Evolutionary conservation across 2,888 invertebrate species (phyloP), one percentile per base, ranked within the genome.

Genomic region (Pristionchus japonicus): DNA sequence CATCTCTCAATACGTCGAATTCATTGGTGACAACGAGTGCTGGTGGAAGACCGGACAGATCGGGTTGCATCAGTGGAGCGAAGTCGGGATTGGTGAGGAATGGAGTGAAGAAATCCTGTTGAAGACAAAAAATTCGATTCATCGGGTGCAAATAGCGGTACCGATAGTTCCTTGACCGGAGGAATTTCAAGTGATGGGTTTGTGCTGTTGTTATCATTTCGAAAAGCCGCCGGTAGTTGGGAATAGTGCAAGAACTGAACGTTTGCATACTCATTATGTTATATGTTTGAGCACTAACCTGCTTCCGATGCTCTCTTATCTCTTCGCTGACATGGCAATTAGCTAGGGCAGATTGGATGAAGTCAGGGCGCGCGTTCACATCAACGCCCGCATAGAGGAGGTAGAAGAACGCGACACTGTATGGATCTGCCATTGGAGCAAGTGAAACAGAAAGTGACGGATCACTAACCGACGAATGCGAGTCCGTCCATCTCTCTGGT

Each of bases 1-100:
- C 95, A 89, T 95, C 95, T 6, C 95, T 90, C 23, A 95, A 91
- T 3, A 95, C 94, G 89, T 95, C 95, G 90, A 94, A 95, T 77
- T 95, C 94, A 43, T 94, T 94, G 27, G 95, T 95, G 20, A 95
- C 91, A 74, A 95, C 91, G 88, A 95, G 94, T 3, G 95, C 92
- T 47, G 93, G 91, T 1, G 95, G 94, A 61, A 95, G 89, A 17
- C 27, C 27, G 37, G 67, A 47, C 27, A 86, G 86, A 88, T 94
- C 91, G 7, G 86, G 83, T 3, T 93, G 90, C 93, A 95, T 93
- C 91, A 95, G 92, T 13, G 95, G 95, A 43, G 94, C 93, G 74
- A 95, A 94, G 80, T 92, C 93, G 3, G 94, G 94, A 89, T 94
- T 92, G 20, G 89, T 86, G 23, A 94, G 88, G 89, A 91, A 90